Percentiles rank a stretch among this genome's conserved stretches.
These are phyloP conservation scores for Mus spretus DNA, from an alignment of 2,797 vertebrate genomes.

Conservation along the genomic window DNA sequence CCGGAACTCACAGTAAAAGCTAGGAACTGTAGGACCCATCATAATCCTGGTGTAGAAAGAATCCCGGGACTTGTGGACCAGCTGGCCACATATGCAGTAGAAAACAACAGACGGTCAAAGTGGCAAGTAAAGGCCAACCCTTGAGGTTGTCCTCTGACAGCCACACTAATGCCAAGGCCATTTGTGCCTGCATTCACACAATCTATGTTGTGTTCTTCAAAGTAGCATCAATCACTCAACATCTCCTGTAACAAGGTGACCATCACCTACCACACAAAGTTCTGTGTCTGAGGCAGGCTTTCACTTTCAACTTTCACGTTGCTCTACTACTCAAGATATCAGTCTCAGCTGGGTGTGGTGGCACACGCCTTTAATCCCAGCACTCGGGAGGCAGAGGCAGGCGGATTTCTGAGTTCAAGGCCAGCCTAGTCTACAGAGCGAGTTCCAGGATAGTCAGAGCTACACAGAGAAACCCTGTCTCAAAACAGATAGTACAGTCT, in stretches of 20 bases:
- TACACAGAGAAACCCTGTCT: too few species aligned
- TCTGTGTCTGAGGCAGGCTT: neutral
- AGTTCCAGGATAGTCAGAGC: too few species aligned
- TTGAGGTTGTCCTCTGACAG: neutral
- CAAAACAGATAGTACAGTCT: neutral
- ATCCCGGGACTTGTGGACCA: neutral
- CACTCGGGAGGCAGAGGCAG: too few species aligned
- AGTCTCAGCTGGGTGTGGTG: too few species aligned
- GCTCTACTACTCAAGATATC: neutral
- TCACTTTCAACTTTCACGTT: neutral
- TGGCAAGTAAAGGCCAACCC: neutral
- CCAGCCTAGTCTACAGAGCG: too few species aligned
- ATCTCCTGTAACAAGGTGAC: neutral
- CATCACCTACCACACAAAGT: neutral
- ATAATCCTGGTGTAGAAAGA: neutral
- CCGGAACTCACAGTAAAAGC: neutral
- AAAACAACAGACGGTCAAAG: neutral
- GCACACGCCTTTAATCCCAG: too few species aligned
- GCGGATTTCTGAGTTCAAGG: too few species aligned
- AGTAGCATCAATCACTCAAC: neutral
- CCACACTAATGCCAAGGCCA: neutral
- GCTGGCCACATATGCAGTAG: neutral
- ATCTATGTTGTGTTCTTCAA: conserved; percentile 2
- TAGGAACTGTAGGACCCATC: neutral
- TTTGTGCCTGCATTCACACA: neutral